Conservation (phyloP, 2,797 vertebrate genomes). For the Mionectes olivaceus region DNA sequence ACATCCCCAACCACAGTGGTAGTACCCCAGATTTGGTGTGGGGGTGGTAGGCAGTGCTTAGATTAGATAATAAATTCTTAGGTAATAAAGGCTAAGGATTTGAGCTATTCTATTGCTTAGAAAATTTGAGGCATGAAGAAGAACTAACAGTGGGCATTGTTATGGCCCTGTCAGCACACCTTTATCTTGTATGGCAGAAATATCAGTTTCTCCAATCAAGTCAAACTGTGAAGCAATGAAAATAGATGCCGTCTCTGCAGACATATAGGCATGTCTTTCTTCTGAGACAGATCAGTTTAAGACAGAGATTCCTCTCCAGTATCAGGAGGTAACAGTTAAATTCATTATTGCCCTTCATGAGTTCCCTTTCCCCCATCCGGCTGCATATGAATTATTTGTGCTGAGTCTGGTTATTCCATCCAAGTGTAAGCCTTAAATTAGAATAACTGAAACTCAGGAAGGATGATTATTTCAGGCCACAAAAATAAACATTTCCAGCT, state of each 20-base stretch:
- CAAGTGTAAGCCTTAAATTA: constrained; percentile 40
- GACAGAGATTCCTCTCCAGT: background rate
- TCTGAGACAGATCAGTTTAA: background rate
- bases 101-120: background rate
- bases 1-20: background rate
- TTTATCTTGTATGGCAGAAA: background rate
- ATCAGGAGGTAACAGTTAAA: constrained; percentile 13
- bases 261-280: background rate
- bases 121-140: background rate
- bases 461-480: constrained; percentile 68
- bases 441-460: constrained; percentile 63
- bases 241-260: background rate
- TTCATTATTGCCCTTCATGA: background rate
- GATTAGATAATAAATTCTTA: background rate
- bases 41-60: background rate
- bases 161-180: background rate
- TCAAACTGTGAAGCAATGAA: background rate
- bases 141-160: background rate
- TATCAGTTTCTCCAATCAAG: background rate
- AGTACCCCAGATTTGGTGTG: background rate
- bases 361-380: background rate
- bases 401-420: constrained; percentile 30
- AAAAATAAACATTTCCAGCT: constrained; percentile 76
- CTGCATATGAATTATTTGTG: constrained; percentile 35
- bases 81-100: background rate